These are phyloP conservation scores for Rhabdophis nuchalis DNA, from an alignment of 2,797 vertebrate genomes.

Conservation along the genomic window DNA sequence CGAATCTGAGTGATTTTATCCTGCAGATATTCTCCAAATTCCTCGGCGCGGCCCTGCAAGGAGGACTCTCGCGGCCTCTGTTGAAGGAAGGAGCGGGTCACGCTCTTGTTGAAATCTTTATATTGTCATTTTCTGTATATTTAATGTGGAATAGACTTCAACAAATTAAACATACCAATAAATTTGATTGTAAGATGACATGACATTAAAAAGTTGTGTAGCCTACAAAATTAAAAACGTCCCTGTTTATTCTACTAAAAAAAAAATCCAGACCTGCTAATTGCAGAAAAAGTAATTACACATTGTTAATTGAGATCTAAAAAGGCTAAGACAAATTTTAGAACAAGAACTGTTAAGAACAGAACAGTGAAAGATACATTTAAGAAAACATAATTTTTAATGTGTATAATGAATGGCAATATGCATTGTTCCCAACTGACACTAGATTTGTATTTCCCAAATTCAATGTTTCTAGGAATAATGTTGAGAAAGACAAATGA, in stretches of 20 bases:
- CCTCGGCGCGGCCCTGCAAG: no score
- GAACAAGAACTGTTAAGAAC: not conserved
- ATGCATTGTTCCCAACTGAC: not conserved
- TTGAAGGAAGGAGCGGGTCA: no score
- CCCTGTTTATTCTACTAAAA: not conserved
- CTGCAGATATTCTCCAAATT: no score
- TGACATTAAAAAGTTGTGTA: not conserved
- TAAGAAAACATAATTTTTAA: not conserved
- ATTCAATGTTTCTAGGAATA: not conserved
- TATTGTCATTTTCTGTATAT: not conserved
- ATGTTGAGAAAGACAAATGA: not conserved
- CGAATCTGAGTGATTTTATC: no score
- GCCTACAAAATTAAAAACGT: not conserved
- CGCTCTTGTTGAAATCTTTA: not conserved
- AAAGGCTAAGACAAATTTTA: not conserved
- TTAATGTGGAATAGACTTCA: not conserved
- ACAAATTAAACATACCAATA: not conserved
- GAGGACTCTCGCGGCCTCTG: no score
- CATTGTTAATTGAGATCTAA: not conserved
- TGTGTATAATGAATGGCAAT: not conserved
- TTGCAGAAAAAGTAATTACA: not conserved
- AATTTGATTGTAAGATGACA: not conserved
- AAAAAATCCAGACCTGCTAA: not conserved
- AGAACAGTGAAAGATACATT: not conserved
- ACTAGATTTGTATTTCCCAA: not conserved